Base-by-base conservation (phyloP, 2,113 vertebrate genomes). In the Monopterus albus region DNA sequence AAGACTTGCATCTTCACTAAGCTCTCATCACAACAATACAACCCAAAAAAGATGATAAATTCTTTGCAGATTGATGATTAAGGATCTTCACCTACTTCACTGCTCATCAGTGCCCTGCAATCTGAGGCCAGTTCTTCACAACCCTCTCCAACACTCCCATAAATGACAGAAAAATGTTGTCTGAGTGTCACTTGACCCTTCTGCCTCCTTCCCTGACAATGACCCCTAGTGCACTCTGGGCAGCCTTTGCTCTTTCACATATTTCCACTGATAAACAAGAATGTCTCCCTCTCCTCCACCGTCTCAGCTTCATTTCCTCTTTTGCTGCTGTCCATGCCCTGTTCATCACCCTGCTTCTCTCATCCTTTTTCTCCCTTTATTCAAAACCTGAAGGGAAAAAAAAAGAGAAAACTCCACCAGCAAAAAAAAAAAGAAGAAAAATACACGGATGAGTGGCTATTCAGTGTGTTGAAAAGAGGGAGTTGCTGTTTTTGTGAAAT, bases 111-210 rank as follows among this genome's bases (percentile, higher is more conserved):
- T 63, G 61, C 31, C 68, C 63, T 60, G 61, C 49, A 63, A 52
- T 66, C 55, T 64, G 35, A 31, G 55, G 60, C 75, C 81, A 79
- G 64, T 76, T 67, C 64, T 81, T 77, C 80, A 82, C 77, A 75
- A 52, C 18, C 69, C 69, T 57, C 68, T 63, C 64, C 39, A 68
- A 69, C 68, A 75, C 67, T 28, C 29, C 45, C 26, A 47, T 47
- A 62, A 80, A 83, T 70, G 71, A 85, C 69, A 68, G 63, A 79
- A 89, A 88, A 92, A 90, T 84, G 76, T 63, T 59, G 72, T 49
- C 59, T 62, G 85, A 93, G 91, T 90, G 90, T 89, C 88, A 91
- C 91, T 93, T 90, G 91, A 94, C 89, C 91, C 75, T 29, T 38
- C 47, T 84, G 83, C n/a, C n/a, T n/a, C n/a, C n/a, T n/a, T n/a